Evolutionary conservation across 2,888 invertebrate genomes (phyloP), one percentile per base, ranked within the genome.

Genomic region (Hydraecia micacea): DNA sequence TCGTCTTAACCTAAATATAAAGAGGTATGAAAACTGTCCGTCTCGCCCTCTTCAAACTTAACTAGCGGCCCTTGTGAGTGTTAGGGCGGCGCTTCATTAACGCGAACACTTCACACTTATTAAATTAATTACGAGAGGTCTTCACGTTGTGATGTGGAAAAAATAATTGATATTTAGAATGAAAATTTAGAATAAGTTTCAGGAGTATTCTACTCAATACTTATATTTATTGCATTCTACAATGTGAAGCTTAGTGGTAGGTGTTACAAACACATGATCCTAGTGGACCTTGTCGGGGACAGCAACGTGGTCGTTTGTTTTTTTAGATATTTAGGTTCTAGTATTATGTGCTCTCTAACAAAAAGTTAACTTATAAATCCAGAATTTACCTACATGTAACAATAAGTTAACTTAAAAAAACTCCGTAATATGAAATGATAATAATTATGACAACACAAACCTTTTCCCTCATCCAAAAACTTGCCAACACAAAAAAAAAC

Each of bases 1-100:
- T 84, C 55, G 42, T 78, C 69, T 67, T 85, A 87, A 80, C 75
- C 74, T 77, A 74, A 74, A 85, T 82, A 80, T 69, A 85, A 82
- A 85, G 82, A 79, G 71, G n/a, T 65, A 74, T 84, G 77, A 60
- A 75, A 73, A 76, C 73, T 77, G 76, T 79, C 77, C 77, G 52
- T 62, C n/a, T 62, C 69, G 60, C 49, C 58, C 60, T 63, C 66
- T 62, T 52, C 74, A 13, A 18, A 39, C 65, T 42, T 67, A 75
- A 83, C 72, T 55, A 49, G 66, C 70, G 58, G 39, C 73, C 60
- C 67, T 55, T 62, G 67, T 60, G 75, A 65, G 25, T 28, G 25
- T 63, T 55, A 21, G 62, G 80, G 42, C 6, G 62, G 2, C 5
- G n/a, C 36, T 60, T 69, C 46, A 55, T 75, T 49, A 72, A n/a